Evolutionary conservation across 1,140 invertebrate species (phyloP).

Genomic region (Tribolium castaneum): DNA sequence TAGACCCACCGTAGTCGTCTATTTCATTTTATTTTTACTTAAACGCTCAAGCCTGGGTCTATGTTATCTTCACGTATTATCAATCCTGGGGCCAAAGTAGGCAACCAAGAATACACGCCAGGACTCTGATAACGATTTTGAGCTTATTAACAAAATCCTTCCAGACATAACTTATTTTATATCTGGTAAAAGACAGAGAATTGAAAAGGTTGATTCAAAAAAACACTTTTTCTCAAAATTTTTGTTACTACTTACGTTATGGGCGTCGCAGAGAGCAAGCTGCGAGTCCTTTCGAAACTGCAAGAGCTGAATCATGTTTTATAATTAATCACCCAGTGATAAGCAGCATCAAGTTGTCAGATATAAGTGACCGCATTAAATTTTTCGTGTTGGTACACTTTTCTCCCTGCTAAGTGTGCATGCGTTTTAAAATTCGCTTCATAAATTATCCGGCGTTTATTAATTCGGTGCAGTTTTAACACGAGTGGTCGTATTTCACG

Average conservation of each 20-base stretch:
- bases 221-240: too few species aligned
- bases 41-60: too few species aligned
- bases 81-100: too few species aligned
- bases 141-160: too few species aligned
- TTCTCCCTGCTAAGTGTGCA: too few species aligned
- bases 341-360: neutral
- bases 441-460: neutral
- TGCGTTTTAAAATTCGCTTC: neutral
- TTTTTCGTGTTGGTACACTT: neutral
- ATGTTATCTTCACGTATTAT: too few species aligned
- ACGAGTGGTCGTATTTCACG: neutral
- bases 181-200: too few species aligned
- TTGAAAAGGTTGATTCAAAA: too few species aligned
- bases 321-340: constrained; percentile 12
- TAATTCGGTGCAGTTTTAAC: neutral
- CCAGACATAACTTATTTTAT: too few species aligned
- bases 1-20: neutral
- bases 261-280: neutral
- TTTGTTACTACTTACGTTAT: too few species aligned
- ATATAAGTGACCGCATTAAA: neutral
- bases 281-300: neutral
- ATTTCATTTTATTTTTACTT: neutral
- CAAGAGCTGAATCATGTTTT: constrained; percentile 5
- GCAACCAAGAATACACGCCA: too few species aligned
- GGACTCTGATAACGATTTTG: too few species aligned